These are phyloP conservation scores for Leuctra nigra DNA, from an alignment of 2,888 invertebrate genomes.

Conservation along the genomic window DNA sequence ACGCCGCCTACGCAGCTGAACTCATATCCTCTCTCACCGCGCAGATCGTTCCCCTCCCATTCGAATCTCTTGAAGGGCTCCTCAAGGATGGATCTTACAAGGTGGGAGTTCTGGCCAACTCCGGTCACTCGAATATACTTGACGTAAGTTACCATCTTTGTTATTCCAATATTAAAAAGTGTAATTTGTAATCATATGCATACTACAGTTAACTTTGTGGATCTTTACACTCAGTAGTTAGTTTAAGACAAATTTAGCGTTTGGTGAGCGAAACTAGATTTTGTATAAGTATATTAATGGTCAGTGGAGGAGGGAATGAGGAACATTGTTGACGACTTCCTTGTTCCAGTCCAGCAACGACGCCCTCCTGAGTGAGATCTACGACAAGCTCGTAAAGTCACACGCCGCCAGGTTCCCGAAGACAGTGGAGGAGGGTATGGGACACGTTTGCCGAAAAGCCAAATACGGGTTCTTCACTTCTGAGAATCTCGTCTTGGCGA, in stretches of 20 bases:
- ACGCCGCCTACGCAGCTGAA: slow-evolving; percentile 17
- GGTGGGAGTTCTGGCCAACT: slow-evolving; percentile 5
- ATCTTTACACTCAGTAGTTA: too few species aligned
- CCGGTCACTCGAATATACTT: slow-evolving; percentile 14
- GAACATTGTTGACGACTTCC: too few species aligned
- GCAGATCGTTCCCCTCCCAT: slow-evolving; percentile 12
- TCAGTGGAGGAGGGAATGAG: too few species aligned
- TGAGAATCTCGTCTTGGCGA: not conserved
- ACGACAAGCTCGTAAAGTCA: slow-evolving; percentile 7
- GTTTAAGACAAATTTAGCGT: too few species aligned
- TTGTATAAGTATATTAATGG: too few species aligned
- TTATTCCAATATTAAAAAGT: too few species aligned
- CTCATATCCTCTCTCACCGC: slow-evolving; percentile 17
- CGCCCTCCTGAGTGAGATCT: slow-evolving; percentile 1
- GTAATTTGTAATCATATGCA: not conserved
- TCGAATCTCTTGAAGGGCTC: slow-evolving; percentile 12
- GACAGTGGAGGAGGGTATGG: not conserved
- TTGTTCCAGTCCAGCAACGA: not conserved
- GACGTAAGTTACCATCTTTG: too few species aligned
- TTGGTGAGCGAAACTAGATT: too few species aligned
- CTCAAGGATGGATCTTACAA: slow-evolving; percentile 13
- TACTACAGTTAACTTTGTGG: too few species aligned
- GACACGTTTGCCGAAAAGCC: not conserved
- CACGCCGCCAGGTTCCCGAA: not conserved
- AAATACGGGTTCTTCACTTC: slow-evolving; percentile 14